These are phyloP conservation scores for Platygyra sinensis DNA, from an alignment of 64 coral and sea anemone genomes.

Conservation along the genomic window DNA sequence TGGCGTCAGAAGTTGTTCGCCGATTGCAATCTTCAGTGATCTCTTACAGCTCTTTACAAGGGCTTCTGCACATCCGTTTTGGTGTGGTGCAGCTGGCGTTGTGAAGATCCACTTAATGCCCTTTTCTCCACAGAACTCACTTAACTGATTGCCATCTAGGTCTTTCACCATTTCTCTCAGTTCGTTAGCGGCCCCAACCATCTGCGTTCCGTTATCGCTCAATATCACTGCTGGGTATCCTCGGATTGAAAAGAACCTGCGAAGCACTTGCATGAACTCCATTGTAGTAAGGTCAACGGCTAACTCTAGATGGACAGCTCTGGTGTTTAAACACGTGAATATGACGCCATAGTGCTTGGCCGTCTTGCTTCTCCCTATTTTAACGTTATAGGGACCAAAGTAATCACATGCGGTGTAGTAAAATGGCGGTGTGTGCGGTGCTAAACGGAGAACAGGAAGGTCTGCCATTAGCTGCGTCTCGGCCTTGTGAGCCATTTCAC, in stretches of 20 bases:
- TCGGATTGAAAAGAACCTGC: constrained; percentile 22
- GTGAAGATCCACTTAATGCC: constrained; percentile 28
- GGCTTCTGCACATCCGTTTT: constrained; percentile 35
- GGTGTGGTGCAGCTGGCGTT: constrained; percentile 40
- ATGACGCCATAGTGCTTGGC: constrained; percentile 29
- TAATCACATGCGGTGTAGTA: constrained; percentile 28
- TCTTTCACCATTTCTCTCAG: neutral
- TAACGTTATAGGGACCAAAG: constrained; percentile 14
- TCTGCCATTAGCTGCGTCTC: constrained; percentile 29
- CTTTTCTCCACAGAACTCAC: constrained; percentile 3
- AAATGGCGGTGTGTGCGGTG: constrained; percentile 37
- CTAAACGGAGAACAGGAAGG: neutral
- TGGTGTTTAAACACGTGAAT: constrained; percentile 28
- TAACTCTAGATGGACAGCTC: constrained; percentile 34
- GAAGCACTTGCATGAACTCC: constrained; percentile 27
- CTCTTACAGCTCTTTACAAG: constrained; percentile 8
- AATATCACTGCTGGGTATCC: constrained; percentile 32
- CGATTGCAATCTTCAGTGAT: constrained; percentile 29
- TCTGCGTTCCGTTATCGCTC: constrained; percentile 22
- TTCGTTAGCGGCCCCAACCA: constrained; percentile 29
- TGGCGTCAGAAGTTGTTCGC: too few relatives aligned
- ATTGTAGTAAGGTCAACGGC: constrained; percentile 3
- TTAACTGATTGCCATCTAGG: neutral
- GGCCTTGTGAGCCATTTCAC: neutral
- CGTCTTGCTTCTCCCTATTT: neutral